Evolutionary conservation across 2,113 vertebrate species (phyloP).

Genomic region (Vidua chalybeata): DNA sequence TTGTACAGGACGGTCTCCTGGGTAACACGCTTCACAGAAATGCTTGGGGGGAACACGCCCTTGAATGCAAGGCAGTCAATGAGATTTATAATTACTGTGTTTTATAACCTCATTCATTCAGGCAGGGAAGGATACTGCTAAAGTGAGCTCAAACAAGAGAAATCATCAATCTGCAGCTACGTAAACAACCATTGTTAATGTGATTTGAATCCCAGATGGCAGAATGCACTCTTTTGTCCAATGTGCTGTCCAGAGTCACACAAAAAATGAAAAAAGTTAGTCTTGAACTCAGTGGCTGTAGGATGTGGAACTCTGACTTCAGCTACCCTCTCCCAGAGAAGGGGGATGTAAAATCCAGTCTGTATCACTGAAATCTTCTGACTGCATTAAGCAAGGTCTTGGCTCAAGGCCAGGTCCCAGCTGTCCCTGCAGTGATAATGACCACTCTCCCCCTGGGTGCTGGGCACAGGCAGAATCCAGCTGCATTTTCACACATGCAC

Average conservation of each 20-base stretch:
- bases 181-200: neutral
- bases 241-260: neutral
- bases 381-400: neutral
- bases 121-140: conserved; percentile 9
- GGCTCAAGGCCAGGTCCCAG: conserved; percentile 30
- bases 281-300: neutral
- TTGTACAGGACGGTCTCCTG: conserved; percentile 44
- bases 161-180: neutral
- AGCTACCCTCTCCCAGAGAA: neutral
- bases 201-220: neutral
- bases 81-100: conserved; percentile 56
- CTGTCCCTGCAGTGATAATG: conserved; percentile 4
- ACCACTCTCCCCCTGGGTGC: neutral
- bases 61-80: conserved; percentile 52
- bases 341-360: neutral
- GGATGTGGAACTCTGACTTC: neutral
- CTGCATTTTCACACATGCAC: neutral
- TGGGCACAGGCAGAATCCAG: neutral
- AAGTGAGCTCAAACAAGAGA: neutral
- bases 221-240: neutral
- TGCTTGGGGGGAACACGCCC: conserved; percentile 26
- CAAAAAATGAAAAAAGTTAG: neutral
- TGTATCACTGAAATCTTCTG: neutral
- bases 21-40: conserved; percentile 34
- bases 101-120: conserved; percentile 48